Evolutionary conservation across 1,140 invertebrate genomes (phyloP), one percentile per base, ranked within the genome.

Genomic region (Condylostylus longicornis): DNA sequence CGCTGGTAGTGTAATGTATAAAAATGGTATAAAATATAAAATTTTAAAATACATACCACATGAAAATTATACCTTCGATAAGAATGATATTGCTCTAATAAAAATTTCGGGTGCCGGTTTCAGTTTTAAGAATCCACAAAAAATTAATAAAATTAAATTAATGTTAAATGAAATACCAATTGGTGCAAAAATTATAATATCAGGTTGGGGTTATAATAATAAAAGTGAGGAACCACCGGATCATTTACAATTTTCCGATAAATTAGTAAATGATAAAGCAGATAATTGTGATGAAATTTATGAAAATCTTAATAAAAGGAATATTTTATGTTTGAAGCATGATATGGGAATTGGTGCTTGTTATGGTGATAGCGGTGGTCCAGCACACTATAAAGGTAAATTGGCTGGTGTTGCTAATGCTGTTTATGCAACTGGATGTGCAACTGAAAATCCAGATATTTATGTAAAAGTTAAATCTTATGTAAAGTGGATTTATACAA

Each of bases 401-500:
- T 20, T 59, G n/a, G 56, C 59, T 8, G 55, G 46, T 46, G 49
- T 61, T 15, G 47, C 45, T 33, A 25, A 47, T 41, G 57, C 53
- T 42, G 42, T 48, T 33, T 14, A 48, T 13, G 40, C 43, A 1
- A 30, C 32, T 17, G 49, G 51, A 19, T 59, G 56, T 23, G 46
- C 44, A 5, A 44, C 33, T 19, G 30, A 18, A 0, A 30, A 53
- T 37, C 70, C 71, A 6, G 71, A 74, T 42, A 70, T 74, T 14
- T 74, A 64, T 33, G 63, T 66, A 4, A 61, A 60, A 42, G 48
- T 70, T 0, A 48, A 49, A 12, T 42, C 54, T 17, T 68, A 66
- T 38, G 33, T 42, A 1, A 40, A 61, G 1, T 72, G 69, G 68
- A 63, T 71, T 2, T 18, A 51, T 12, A 37, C 22, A 9, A 46